Percentiles rank a stretch among this genome's conserved stretches.
phyloP scores from a whole-genome alignment of 1,140 invertebrate species.

The Riptortus pedestris region DNA sequence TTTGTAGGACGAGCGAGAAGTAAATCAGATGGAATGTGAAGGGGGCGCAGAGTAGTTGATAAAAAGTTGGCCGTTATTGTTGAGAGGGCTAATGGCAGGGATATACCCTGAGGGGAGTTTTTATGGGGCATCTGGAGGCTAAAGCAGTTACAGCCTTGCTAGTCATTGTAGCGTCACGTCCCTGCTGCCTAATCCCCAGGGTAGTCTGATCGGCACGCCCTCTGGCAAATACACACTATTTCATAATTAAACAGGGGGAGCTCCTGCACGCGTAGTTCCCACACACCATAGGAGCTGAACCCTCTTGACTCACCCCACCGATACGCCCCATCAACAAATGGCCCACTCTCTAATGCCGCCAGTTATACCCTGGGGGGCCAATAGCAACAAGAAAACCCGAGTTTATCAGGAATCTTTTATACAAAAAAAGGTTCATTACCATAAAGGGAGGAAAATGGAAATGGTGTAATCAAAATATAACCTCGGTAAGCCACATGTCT shows the following conservation, averaged over 20 bases:
- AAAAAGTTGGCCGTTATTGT: not conserved
- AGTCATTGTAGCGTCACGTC: conserved; percentile 1
- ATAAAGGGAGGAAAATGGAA: too few relatives aligned
- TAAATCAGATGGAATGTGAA: not conserved
- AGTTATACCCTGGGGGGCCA: too few relatives aligned
- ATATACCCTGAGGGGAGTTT: not conserved
- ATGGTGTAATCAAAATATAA: too few relatives aligned
- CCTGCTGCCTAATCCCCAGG: not conserved
- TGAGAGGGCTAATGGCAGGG: conserved; percentile 1
- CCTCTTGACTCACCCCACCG: not conserved
- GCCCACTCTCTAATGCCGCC: too few relatives aligned
- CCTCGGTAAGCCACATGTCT: too few relatives aligned
- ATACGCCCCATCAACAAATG: too few relatives aligned
- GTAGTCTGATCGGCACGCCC: not conserved
- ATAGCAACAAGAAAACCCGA: too few relatives aligned
- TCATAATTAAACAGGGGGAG: conserved; percentile 2
- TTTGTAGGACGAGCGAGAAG: not conserved
- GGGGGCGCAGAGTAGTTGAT: not conserved
- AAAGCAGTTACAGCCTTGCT: not conserved
- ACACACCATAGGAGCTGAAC: not conserved
- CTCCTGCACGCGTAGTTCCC: too few relatives aligned
- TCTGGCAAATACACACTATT: not conserved
- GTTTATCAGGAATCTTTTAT: too few relatives aligned
- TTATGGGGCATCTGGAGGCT: not conserved
- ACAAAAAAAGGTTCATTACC: too few relatives aligned